These are phyloP conservation scores for Aurelia aurita complex sp. Pacific DNA, from an alignment of 30 jellyfish, hydroid and myxozoan species.

Conservation along the genomic window DNA sequence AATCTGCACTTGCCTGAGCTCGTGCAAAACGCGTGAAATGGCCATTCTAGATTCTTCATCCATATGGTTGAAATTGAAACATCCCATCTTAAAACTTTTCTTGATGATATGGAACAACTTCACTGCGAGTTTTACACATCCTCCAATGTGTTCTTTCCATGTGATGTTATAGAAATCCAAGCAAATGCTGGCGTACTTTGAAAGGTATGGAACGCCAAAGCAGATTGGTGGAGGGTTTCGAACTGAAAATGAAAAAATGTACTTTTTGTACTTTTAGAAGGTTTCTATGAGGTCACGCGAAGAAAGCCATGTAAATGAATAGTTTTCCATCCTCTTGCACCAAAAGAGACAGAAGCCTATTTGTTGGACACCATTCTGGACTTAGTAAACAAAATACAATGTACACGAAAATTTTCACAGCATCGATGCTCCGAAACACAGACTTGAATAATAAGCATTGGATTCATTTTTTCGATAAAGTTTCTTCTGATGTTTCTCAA, in stretches of 20 bases:
- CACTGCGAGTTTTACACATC: slow-evolving; percentile 55
- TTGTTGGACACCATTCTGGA: too few relatives aligned
- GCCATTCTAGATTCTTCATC: slow-evolving; percentile 18
- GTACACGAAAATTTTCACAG: too few relatives aligned
- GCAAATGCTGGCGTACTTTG: slow-evolving; percentile 54
- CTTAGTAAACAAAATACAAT: too few relatives aligned
- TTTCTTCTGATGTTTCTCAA: too few relatives aligned
- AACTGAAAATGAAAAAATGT: slow-evolving; percentile 15
- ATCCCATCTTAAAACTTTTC: slow-evolving; percentile 44
- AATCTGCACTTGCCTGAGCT: neutral
- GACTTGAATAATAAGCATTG: too few relatives aligned
- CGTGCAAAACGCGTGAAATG: slow-evolving; percentile 1
- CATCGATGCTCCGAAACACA: too few relatives aligned
- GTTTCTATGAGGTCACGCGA: too few relatives aligned
- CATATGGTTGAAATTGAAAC: slow-evolving; percentile 41
- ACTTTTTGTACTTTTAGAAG: neutral
- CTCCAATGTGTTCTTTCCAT: slow-evolving; percentile 55
- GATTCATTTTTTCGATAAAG: too few relatives aligned
- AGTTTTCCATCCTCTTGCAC: too few relatives aligned
- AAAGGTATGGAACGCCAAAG: slow-evolving; percentile 41
- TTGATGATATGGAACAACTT: slow-evolving; percentile 15
- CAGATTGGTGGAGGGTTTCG: slow-evolving; percentile 74
- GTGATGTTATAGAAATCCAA: slow-evolving; percentile 45
- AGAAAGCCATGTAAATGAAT: too few relatives aligned
- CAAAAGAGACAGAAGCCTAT: too few relatives aligned